phyloP scores from a whole-genome alignment of 2,797 vertebrate genomes.

The Astyanax mexicanus region DNA sequence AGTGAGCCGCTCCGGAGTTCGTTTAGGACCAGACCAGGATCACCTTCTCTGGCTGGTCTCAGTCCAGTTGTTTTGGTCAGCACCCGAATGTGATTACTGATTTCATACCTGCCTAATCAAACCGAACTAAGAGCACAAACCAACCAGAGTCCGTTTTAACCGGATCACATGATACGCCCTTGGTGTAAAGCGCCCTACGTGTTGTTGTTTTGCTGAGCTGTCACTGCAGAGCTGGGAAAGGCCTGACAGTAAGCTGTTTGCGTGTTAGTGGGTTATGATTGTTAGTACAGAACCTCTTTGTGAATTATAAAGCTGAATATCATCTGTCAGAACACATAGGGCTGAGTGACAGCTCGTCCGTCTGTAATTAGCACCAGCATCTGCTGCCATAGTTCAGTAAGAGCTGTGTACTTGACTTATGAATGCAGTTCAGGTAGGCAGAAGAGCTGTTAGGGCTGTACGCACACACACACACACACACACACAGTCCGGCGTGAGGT shows the following conservation, averaged over 20 bases:
- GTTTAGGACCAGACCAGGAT: too few relatives aligned
- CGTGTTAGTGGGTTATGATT: background rate
- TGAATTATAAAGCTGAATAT: background rate
- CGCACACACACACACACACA: background rate
- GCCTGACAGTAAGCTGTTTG: background rate
- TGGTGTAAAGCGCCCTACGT: too few relatives aligned
- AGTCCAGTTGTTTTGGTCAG: too few relatives aligned
- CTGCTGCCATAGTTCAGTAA: background rate
- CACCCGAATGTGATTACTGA: too few relatives aligned
- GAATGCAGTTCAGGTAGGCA: background rate
- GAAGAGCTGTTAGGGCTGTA: background rate
- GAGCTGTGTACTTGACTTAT: background rate
- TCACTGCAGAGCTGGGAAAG: background rate
- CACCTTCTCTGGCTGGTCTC: too few relatives aligned
- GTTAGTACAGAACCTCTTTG: background rate
- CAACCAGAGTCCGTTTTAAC: too few relatives aligned
- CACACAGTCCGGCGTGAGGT: conserved; percentile 23
- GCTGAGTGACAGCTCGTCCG: background rate
- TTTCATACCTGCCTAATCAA: too few relatives aligned
- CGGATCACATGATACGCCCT: too few relatives aligned
- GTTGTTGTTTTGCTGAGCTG: background rate
- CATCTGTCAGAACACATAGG: background rate
- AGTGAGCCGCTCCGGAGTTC: too few relatives aligned
- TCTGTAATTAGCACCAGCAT: background rate
- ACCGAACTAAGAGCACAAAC: too few relatives aligned